phyloP scores from a whole-genome alignment of 2,888 invertebrate genomes.

The Drosophila ustulata region DNA sequence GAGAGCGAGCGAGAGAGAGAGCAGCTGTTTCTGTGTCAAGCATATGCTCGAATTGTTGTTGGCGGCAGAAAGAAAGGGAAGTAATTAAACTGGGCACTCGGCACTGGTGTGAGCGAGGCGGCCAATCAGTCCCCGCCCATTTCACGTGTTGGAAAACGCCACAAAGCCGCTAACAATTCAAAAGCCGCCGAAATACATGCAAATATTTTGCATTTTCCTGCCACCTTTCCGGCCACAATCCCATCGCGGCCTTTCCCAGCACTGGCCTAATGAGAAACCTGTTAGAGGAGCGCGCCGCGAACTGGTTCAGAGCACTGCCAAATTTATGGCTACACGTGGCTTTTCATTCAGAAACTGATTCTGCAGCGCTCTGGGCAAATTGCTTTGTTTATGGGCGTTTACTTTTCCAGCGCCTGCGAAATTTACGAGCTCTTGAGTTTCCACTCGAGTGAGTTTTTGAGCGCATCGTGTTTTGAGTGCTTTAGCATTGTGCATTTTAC shows the following conservation, averaged over 20 bases:
- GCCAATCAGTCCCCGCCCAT: slow-evolving; percentile 81
- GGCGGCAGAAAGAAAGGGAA: slow-evolving; percentile 53
- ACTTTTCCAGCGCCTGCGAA: slow-evolving; percentile 71
- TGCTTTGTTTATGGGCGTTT: slow-evolving; percentile 85
- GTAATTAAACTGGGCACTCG: slow-evolving; percentile 46
- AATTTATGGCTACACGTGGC: slow-evolving; percentile 79
- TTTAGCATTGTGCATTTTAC: slow-evolving; percentile 11
- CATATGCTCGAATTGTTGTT: slow-evolving; percentile 72
- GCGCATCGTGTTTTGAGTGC: slow-evolving; percentile 28
- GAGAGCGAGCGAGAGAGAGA: slow-evolving; percentile 45
- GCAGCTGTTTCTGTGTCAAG: slow-evolving; percentile 77
- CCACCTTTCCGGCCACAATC: slow-evolving; percentile 7
- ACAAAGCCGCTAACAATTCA: slow-evolving; percentile 41
- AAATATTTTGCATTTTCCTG: slow-evolving; percentile 25
- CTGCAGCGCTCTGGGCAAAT: slow-evolving; percentile 63
- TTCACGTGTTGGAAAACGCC: slow-evolving; percentile 70
- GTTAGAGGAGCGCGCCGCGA: slow-evolving; percentile 67
- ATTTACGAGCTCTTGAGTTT: slow-evolving; percentile 72
- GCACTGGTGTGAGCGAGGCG: slow-evolving; percentile 58
- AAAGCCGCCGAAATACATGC: slow-evolving; percentile 40
- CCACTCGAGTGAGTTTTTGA: slow-evolving; percentile 46
- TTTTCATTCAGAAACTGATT: slow-evolving; percentile 78
- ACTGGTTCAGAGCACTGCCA: slow-evolving; percentile 61
- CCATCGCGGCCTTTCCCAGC: slow-evolving; percentile 38
- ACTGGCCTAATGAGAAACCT: slow-evolving; percentile 79